Evolutionary conservation across 2,888 invertebrate genomes (phyloP).

Genomic region (Caenorhabditis afra): DNA sequence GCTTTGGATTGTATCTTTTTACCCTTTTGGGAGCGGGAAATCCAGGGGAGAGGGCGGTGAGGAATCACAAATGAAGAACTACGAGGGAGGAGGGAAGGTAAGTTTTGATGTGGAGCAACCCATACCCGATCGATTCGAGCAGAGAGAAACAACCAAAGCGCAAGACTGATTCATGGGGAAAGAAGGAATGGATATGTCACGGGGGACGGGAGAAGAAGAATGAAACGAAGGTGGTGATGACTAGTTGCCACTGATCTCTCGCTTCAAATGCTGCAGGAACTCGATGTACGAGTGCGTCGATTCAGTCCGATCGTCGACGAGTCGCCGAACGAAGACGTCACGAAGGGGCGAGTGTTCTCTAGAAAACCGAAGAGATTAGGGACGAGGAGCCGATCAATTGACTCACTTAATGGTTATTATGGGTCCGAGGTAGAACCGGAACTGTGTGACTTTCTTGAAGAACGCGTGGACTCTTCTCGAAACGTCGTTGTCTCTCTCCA

Average conservation of each 20-base stretch:
- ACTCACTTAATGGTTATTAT: conserved; percentile 63
- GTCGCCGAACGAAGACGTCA: conserved; percentile 88
- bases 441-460: conserved; percentile 60
- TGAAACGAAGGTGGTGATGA: conserved; percentile 1
- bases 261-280: conserved; percentile 90
- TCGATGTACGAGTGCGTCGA: conserved; percentile 96
- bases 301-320: conserved; percentile 95
- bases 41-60: neutral
- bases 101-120: conserved; percentile 36
- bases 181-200: conserved; percentile 47
- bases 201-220: conserved; percentile 19
- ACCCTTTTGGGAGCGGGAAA: conserved; percentile 11
- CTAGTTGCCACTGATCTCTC: conserved; percentile 69
- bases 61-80: conserved; percentile 41
- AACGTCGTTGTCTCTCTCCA: conserved; percentile 58
- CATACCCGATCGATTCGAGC: conserved; percentile 54
- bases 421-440: conserved; percentile 66
- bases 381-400: neutral
- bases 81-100: conserved; percentile 9
- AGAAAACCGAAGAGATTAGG: conserved; percentile 79
- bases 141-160: conserved; percentile 31
- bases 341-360: conserved; percentile 94
- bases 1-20: conserved; percentile 45
- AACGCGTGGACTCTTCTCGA: conserved; percentile 63
- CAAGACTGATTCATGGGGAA: conserved; percentile 11